Conservation (phyloP, 2,113 vertebrate genomes). For the Lagopus leucura region DNA sequence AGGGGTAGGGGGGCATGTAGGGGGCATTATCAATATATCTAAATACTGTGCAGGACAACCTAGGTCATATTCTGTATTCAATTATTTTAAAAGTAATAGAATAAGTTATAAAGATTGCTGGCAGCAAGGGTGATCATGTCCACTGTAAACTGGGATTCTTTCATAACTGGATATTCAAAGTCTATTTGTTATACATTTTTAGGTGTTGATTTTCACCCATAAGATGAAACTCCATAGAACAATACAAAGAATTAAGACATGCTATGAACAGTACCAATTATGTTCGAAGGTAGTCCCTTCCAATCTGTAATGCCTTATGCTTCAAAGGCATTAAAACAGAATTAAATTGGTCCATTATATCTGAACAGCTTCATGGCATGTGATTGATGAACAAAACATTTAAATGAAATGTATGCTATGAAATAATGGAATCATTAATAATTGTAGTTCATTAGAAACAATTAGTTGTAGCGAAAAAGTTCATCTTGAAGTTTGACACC, state of each 20-base stretch:
- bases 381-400: background rate
- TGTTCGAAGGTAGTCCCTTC: background rate
- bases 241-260: background rate
- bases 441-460: background rate
- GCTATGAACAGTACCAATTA: background rate
- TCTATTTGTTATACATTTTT: background rate
- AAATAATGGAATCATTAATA: background rate
- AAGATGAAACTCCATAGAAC: background rate
- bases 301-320: background rate
- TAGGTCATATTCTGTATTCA: background rate
- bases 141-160: background rate
- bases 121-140: background rate
- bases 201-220: background rate
- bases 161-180: background rate
- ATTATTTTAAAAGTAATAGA: background rate
- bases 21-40: background rate
- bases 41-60: background rate
- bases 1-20: too few relatives aligned
- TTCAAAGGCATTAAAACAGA: background rate
- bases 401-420: background rate
- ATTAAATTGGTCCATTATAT: background rate
- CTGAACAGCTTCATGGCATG: background rate
- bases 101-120: background rate
- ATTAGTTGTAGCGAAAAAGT: background rate
- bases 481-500: background rate